Base-by-base conservation (phyloP, 2,113 vertebrate genomes). In the Aegotheles bennettii region DNA sequence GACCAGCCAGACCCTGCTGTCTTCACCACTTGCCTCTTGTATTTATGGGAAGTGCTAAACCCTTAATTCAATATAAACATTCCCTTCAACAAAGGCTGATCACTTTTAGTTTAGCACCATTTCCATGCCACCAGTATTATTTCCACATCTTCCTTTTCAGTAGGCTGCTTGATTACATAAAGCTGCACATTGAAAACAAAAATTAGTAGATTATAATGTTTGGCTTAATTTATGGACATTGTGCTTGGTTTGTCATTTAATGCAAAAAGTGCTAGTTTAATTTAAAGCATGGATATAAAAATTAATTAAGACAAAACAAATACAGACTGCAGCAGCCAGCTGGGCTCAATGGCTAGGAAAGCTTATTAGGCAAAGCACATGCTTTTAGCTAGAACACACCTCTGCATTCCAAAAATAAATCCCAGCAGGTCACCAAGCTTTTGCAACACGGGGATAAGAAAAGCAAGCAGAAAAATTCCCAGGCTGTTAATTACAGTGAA, bases 281-380 rank as follows among this genome's bases (percentile, higher is more conserved):
- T 74, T 87, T 92, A 95, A 92, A 94, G 61, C 38, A 17, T 4
- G 68, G 91, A 35, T 95, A 78, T 81, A 91, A 96, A 94, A 95
- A 96, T 95, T 67, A 91, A 77, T 93, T 91, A 92, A 91, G 53
- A 87, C 79, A 92, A 96, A 96, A 96, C 84, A 96, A 96, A 93
- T 43, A 91, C 16, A 90, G 91, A 25, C 61, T 51, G 54, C 77
- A 91, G 81, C 84, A 95, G 90, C 89, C 96, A 97, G 95, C 93
- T 93, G 95, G 94, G 86, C 88, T 95, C 84, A 74, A 13, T n/a
- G 65, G 71, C 68, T 33, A 59, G 60, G 70, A 94, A 96, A 91
- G 91, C 85, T 90, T 70, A 57, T 91, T 68, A 88, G 73, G 90
- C 93, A 94, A 85, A 90, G 76, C 88, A 94, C 84, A 87, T 59